phyloP scores from a whole-genome alignment of 2,888 invertebrate genomes.

The Scaptomyza caliginosa region DNA sequence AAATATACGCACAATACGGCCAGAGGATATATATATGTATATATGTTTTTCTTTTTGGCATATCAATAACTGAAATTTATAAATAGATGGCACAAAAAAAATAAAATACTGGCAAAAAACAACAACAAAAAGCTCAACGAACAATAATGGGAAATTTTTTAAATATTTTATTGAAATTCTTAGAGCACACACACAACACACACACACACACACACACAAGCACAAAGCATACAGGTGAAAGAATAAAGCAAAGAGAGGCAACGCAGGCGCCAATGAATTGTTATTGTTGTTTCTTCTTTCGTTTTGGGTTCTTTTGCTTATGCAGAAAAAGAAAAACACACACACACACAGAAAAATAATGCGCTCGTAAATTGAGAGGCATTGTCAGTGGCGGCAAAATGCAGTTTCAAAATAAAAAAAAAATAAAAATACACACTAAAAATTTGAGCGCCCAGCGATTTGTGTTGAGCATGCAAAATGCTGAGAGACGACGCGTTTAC shows the following conservation, averaged over 20 bases:
- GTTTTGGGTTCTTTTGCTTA: slow-evolving; percentile 11
- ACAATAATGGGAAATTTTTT: slow-evolving; percentile 55
- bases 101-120: slow-evolving; percentile 39
- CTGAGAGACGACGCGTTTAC: slow-evolving; percentile 19
- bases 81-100: slow-evolving; percentile 66
- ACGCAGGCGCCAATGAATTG: slow-evolving; percentile 14
- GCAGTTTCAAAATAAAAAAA: slow-evolving; percentile 70
- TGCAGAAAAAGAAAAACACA: slow-evolving; percentile 32
- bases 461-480: slow-evolving; percentile 71
- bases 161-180: slow-evolving; percentile 35
- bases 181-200: slow-evolving; percentile 23
- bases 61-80: slow-evolving; percentile 81
- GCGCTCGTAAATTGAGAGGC: slow-evolving; percentile 49
- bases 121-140: slow-evolving; percentile 22
- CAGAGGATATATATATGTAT: slow-evolving; percentile 23
- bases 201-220: slow-evolving; percentile 3
- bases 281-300: not conserved
- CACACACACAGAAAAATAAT: not conserved
- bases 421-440: too few species aligned
- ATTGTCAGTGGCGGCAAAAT: slow-evolving; percentile 42
- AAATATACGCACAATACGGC: slow-evolving; percentile 32
- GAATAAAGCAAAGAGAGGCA: slow-evolving; percentile 37
- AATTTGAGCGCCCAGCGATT: slow-evolving; percentile 40
- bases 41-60: slow-evolving; percentile 65
- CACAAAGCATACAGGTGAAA: slow-evolving; percentile 46